phyloP scores from a whole-genome alignment of 1,140 invertebrate genomes.

The Philaenus spumarius region DNA sequence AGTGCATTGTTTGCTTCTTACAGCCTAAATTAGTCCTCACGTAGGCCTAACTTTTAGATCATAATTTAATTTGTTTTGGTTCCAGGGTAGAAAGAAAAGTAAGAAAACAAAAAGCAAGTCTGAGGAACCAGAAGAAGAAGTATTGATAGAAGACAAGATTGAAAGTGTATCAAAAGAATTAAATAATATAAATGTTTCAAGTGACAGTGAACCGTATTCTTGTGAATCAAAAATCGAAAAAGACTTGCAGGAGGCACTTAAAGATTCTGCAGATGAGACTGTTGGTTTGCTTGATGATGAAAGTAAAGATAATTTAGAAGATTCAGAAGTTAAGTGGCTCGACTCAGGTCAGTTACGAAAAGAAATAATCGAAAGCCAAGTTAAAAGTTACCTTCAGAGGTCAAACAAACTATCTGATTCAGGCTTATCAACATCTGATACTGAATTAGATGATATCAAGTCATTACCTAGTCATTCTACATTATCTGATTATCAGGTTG shows the following conservation, averaged over 20 bases:
- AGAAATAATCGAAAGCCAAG: neutral
- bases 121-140: neutral
- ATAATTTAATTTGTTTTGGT: neutral
- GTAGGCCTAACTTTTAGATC: no score
- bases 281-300: neutral
- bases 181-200: conserved; percentile 5
- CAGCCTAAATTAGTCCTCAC: no score
- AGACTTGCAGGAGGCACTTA: conserved; percentile 20
- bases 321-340: neutral
- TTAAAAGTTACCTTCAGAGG: neutral
- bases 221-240: conserved; percentile 15
- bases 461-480: neutral
- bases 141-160: neutral
- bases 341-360: neutral
- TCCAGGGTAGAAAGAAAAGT: conserved; percentile 14
- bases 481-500: neutral
- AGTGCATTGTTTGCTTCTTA: no score
- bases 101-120: conserved; percentile 13
- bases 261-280: conserved; percentile 7
- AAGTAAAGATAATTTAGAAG: neutral
- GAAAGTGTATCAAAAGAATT: conserved; percentile 9
- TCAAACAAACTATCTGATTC: neutral
- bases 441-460: conserved; percentile 14
- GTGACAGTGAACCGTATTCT: neutral
- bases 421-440: conserved; percentile 1